Base-by-base conservation (phyloP, 2,113 vertebrate genomes). In the Cololabis saira region DNA sequence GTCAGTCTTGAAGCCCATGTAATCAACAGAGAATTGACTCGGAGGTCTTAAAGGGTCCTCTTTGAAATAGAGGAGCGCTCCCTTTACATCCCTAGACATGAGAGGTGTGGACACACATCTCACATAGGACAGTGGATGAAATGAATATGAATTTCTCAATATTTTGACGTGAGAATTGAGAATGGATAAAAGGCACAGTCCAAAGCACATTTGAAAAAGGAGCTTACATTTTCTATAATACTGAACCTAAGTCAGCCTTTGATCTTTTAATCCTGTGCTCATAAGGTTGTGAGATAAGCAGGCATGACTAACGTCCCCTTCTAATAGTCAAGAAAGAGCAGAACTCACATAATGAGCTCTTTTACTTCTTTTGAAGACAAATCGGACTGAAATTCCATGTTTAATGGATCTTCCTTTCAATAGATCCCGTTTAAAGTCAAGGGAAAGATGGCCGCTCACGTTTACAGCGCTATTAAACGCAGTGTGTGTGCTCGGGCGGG, bases 251-350 rank as follows among this genome's bases (percentile, higher is more conserved):
- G 94, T 94, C 95, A 83, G 88, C 93, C 96, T 98, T 97, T 98
- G 96, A 98, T 98, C 95, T 96, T 94, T 94, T 97, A 97, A 98
- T 99, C 95, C 95, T 77, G 89, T 90, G 90, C 95, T 96, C 95
- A 95, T 95, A 96, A 96, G 94, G 95, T 96, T 97, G 95, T 93
- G 92, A 94, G 95, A 98, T 96, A 97, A 96, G 95, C 92, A 92
- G 93, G 93, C 92, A 80, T 96, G 96, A 96, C 91, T 92, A 95
- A 96, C 94, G 91, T 94, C 94, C 93, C 94, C 95, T 95, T 95
- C 93, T 95, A 95, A 95, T 94, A 93, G 93, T 92, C 92, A 93
- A 92, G 85, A 92, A 92, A 94, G 90, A 93, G 92, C 91, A 88
- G 90, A 90, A 84, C 89, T 89, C 92, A 92, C 90, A 92, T 95